These are phyloP conservation scores for Epicauta chinensis DNA, from an alignment of 1,140 invertebrate genomes.

Conservation along the genomic window DNA sequence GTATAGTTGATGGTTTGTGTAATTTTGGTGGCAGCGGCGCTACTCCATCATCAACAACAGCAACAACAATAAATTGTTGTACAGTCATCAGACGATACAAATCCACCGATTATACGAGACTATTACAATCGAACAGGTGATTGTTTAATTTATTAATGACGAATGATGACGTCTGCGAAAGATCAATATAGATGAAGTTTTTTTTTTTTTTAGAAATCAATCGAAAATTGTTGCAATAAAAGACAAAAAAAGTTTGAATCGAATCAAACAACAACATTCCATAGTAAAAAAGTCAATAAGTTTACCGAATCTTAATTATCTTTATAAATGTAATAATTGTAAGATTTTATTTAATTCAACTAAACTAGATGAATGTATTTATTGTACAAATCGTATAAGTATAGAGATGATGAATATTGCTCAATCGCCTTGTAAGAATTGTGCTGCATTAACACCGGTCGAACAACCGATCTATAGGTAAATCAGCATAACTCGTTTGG, in stretches of 20 bases:
- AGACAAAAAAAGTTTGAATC: not conserved
- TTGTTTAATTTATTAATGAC: too few relatives aligned
- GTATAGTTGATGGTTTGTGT: not conserved
- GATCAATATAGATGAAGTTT: too few relatives aligned
- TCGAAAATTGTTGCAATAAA: not conserved
- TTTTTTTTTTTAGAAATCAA: not conserved
- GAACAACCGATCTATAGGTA: conserved; percentile 28
- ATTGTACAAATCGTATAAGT: conserved; percentile 28
- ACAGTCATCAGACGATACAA: not conserved
- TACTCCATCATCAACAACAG: conserved; percentile 22
- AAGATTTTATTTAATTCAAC: not conserved
- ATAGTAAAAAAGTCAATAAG: conserved; percentile 18
- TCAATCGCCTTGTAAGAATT: conserved; percentile 38
- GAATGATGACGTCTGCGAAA: too few relatives aligned
- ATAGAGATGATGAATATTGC: conserved; percentile 35
- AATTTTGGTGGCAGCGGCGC: conserved; percentile 23
- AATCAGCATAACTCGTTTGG: conserved; percentile 5
- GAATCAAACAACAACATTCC: not conserved
- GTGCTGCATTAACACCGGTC: conserved; percentile 32
- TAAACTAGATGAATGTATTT: conserved; percentile 23
- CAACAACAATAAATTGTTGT: not conserved
- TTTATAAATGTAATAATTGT: conserved; percentile 9
- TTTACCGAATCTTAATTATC: conserved; percentile 11
- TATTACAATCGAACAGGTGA: too few relatives aligned
- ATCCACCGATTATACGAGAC: not conserved